Percentiles rank a stretch among this genome's conserved stretches.
phyloP scores from a whole-genome alignment of 1,140 invertebrate genomes.

The Lamellibrachia luymesi region DNA sequence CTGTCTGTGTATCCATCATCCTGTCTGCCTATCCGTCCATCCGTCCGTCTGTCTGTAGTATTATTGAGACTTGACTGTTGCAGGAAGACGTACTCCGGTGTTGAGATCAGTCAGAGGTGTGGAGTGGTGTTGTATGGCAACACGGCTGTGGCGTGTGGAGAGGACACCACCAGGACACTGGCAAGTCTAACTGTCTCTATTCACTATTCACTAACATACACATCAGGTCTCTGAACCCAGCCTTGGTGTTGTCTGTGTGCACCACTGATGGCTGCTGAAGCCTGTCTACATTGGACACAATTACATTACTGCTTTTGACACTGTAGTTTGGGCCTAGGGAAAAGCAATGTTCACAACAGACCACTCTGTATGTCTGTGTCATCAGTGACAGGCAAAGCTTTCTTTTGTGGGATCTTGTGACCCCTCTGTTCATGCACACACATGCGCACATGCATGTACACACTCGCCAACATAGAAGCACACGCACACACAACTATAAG shows the following conservation, averaged over 20 bases:
- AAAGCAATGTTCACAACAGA: not conserved
- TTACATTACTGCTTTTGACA: not conserved
- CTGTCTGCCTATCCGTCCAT: not conserved
- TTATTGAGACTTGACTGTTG: not conserved
- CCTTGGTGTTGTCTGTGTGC: too few species aligned
- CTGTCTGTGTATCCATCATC: not conserved
- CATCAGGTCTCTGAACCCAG: not conserved
- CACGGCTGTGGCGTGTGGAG: conserved; percentile 47
- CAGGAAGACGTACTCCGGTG: conserved; percentile 29
- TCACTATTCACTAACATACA: not conserved
- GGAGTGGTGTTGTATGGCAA: conserved; percentile 48
- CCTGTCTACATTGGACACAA: not conserved
- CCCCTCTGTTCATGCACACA: not conserved
- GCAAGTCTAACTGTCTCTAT: conserved; percentile 30
- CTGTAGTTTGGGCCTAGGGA: not conserved
- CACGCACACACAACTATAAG: conserved; percentile 14
- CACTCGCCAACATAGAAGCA: not conserved
- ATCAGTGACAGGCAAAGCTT: not conserved
- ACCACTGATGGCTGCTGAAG: too few species aligned
- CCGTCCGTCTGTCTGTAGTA: not conserved
- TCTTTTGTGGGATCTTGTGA: too few species aligned
- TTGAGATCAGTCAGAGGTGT: conserved; percentile 42
- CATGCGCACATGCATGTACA: not conserved
- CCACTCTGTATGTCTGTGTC: not conserved
- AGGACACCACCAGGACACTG: conserved; percentile 38